Conservation (phyloP, 2,113 vertebrate species). For the Acanthisitta chloris region DNA sequence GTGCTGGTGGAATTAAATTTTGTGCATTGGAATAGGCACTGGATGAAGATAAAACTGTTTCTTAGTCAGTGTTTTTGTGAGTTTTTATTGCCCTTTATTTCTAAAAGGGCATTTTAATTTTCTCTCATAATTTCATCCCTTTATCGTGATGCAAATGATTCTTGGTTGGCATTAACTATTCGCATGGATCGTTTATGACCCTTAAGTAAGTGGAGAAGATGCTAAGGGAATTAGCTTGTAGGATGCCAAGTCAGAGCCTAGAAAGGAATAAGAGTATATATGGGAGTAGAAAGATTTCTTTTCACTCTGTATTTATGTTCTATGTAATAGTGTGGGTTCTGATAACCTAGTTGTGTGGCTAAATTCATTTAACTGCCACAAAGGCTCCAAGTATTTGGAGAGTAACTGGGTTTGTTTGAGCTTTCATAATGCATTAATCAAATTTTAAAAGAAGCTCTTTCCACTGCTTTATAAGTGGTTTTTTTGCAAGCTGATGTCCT, state of each 20-base stretch:
- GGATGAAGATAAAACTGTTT: neutral
- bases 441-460: neutral
- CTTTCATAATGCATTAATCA: neutral
- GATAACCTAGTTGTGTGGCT: neutral
- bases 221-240: neutral
- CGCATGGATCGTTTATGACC: neutral
- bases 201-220: neutral
- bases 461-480: neutral
- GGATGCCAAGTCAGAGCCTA: neutral
- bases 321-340: neutral
- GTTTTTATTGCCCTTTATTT: neutral
- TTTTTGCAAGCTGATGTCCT: neutral
- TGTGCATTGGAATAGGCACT: neutral
- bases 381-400: neutral
- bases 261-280: neutral
- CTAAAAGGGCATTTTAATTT: neutral
- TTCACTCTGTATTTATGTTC: neutral
- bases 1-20: neutral
- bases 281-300: neutral
- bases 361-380: neutral
- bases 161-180: neutral
- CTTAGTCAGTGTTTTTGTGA: neutral
- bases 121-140: neutral
- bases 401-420: neutral
- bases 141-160: neutral